Percentiles rank a stretch among this genome's conserved stretches.
phyloP scores from a whole-genome alignment of 2,797 vertebrate genomes.

The Sebastes ruberrimus region DNA sequence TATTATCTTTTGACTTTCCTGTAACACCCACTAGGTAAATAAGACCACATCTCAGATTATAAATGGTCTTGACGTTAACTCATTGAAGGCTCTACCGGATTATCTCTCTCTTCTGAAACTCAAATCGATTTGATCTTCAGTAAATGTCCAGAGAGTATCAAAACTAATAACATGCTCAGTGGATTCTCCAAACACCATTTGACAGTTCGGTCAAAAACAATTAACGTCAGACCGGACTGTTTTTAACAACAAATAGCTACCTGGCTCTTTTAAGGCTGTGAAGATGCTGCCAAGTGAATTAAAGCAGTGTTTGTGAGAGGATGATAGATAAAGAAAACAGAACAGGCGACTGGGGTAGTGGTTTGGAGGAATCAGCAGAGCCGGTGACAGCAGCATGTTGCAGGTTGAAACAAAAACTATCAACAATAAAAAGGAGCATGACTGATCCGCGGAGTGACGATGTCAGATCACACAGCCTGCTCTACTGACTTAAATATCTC shows the following conservation, averaged over 20 bases:
- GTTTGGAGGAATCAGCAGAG: conserved; percentile 4
- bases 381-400: conserved; percentile 7
- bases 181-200: conserved; percentile 32
- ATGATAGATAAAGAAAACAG: not conserved
- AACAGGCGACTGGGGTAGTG: not conserved
- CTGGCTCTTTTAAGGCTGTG: conserved; percentile 5
- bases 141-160: conserved; percentile 41
- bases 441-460: not conserved
- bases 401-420: not conserved
- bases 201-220: conserved; percentile 54
- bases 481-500: not conserved
- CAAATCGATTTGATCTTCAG: conserved; percentile 39
- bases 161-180: conserved; percentile 57
- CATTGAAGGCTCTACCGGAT: not conserved
- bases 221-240: conserved; percentile 38
- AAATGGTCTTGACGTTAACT: not conserved
- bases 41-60: not conserved
- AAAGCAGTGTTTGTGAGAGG: conserved; percentile 3
- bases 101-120: conserved; percentile 2
- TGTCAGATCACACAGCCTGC: not conserved
- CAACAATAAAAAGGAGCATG: not conserved
- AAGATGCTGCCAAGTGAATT: conserved; percentile 31
- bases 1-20: not conserved
- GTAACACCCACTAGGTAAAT: not conserved
- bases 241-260: conserved; percentile 11